These are phyloP conservation scores for Notolepis coatsorum DNA, from an alignment of 2,797 vertebrate genomes.

Conservation along the genomic window DNA sequence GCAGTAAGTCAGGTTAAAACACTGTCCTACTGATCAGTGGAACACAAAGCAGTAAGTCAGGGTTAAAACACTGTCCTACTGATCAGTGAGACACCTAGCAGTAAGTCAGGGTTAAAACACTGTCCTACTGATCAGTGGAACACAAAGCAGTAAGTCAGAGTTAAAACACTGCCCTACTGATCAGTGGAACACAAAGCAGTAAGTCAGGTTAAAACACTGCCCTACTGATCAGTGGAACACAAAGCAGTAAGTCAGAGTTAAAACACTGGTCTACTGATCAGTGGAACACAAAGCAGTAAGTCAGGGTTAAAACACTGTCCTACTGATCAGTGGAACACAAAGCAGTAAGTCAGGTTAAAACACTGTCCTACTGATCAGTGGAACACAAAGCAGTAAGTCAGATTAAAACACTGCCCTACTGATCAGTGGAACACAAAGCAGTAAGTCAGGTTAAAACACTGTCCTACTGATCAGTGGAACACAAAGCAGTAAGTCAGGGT, in stretches of 20 bases:
- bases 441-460: conserved; percentile 61
- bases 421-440: conserved; percentile 53
- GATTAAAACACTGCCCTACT: neutral
- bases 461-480: conserved; percentile 25
- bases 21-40: conserved; percentile 15
- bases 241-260: conserved; percentile 63
- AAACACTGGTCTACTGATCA: conserved; percentile 38
- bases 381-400: too few relatives aligned
- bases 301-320: too few relatives aligned
- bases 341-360: conserved; percentile 62
- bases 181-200: conserved; percentile 28
- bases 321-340: conserved; percentile 47
- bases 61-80: conserved; percentile 50
- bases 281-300: conserved; percentile 24
- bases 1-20: too few relatives aligned
- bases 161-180: conserved; percentile 46
- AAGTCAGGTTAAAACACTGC: too few relatives aligned
- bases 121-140: conserved; percentile 27
- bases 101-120: too few relatives aligned
- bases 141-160: conserved; percentile 63
- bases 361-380: conserved; percentile 29
- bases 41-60: conserved; percentile 62
- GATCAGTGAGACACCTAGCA: conserved; percentile 31
- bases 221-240: conserved; percentile 42
- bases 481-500: too few relatives aligned